Evolutionary conservation across 1,140 invertebrate species (phyloP).

Genomic region (Ctenoplectra terminalis): DNA sequence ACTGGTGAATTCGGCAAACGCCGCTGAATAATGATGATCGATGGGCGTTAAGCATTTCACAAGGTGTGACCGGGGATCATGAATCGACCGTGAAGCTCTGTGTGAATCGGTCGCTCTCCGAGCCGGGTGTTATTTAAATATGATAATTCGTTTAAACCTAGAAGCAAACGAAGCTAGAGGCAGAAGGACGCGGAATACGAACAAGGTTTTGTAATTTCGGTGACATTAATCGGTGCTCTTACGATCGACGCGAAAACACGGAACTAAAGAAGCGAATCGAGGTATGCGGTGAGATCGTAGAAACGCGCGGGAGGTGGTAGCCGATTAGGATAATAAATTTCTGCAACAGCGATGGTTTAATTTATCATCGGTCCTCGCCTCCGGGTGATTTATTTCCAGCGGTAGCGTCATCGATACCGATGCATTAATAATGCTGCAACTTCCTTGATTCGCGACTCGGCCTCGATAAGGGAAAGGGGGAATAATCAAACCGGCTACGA

Average conservation of each 20-base stretch:
- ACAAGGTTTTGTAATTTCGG: neutral
- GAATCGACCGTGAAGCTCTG: conserved; percentile 24
- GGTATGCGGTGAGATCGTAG: neutral
- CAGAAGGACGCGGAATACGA: neutral
- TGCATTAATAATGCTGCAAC: conserved; percentile 52
- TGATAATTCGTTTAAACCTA: conserved; percentile 46
- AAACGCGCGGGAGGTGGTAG: neutral
- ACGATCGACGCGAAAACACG: neutral
- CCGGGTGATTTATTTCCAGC: conserved; percentile 45
- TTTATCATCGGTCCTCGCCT: conserved; percentile 48
- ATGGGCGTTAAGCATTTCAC: conserved; percentile 59
- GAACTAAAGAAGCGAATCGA: neutral
- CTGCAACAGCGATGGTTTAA: conserved; percentile 37
- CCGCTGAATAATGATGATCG: conserved; percentile 70
- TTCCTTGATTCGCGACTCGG: conserved; percentile 31
- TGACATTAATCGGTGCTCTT: neutral
- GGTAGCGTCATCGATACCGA: conserved; percentile 55
- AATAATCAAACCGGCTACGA: conserved; percentile 27
- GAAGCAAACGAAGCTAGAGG: neutral
- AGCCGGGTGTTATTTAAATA: conserved; percentile 57
- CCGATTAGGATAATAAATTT: conserved; percentile 35
- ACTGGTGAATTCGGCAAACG: conserved; percentile 60
- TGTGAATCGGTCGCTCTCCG: neutral
- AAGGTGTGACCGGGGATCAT: conserved; percentile 49
- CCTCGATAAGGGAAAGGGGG: neutral